phyloP scores from a whole-genome alignment of 2,797 vertebrate genomes.

The Thamnophis elegans region DNA sequence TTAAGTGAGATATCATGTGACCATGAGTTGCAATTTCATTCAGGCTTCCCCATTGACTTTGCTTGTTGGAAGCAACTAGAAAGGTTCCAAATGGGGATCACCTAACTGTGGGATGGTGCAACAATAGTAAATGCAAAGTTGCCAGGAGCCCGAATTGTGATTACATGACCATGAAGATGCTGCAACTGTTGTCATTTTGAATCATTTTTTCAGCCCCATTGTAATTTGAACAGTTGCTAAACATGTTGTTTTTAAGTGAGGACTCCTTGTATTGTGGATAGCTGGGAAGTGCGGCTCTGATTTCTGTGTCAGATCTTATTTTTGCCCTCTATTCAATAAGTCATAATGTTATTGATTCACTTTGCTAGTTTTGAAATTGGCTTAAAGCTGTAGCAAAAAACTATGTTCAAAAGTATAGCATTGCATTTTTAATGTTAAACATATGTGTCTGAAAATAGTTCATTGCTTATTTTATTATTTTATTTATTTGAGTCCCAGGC shows the following conservation, averaged over 20 bases:
- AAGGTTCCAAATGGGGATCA: neutral
- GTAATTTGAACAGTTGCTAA: neutral
- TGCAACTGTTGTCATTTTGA: neutral
- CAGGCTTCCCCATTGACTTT: neutral
- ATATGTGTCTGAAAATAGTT: neutral
- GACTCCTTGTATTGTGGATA: neutral
- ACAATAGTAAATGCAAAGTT: neutral
- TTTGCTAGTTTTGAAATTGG: neutral
- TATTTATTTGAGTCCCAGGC: neutral
- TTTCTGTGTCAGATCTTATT: neutral
- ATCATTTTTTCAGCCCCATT: neutral
- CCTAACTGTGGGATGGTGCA: neutral
- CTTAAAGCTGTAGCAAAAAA: neutral
- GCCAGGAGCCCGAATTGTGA: neutral
- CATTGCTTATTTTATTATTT: neutral
- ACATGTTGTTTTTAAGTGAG: neutral
- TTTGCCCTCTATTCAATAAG: neutral
- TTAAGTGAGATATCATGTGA: neutral
- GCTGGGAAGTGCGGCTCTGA: neutral
- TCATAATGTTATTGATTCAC: neutral
- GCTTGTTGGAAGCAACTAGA: neutral
- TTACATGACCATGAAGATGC: neutral
- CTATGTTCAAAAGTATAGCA: neutral
- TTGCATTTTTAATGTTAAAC: neutral
- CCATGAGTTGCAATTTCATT: neutral